A percentile compares a stretch with the other conserved stretches of the same genome.
These are phyloP conservation scores for Nibea albiflora DNA, from an alignment of 2,113 vertebrate species.

Conservation along the genomic window DNA sequence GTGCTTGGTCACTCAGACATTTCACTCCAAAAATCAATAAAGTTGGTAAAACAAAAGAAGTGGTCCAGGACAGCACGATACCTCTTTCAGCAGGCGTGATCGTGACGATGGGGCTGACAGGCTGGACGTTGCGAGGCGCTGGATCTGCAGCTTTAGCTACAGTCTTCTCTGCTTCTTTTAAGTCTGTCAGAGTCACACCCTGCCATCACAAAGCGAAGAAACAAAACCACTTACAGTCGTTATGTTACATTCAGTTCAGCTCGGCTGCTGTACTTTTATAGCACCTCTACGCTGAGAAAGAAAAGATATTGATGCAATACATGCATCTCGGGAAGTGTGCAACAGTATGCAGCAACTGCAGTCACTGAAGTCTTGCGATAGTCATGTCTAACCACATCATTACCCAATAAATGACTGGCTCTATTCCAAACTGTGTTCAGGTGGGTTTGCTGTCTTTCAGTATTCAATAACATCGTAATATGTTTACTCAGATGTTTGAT, in stretches of 20 bases:
- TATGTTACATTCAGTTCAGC: neutral
- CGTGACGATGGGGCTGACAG: constrained; percentile 83
- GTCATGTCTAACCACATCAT: neutral
- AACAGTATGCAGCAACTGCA: accelerated
- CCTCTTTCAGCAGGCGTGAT: constrained; percentile 83
- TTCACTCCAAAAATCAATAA: neutral
- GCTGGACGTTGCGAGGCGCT: constrained; percentile 75
- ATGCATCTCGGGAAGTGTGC: neutral
- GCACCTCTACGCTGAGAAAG: neutral
- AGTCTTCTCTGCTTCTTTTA: constrained; percentile 91
- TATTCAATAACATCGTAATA: neutral
- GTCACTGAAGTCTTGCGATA: neutral
- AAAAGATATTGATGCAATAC: neutral
- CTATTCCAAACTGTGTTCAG: neutral
- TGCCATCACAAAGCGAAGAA: constrained; percentile 58
- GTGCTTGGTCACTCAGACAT: neutral
- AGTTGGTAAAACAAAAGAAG: neutral
- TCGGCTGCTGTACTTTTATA: too few species aligned
- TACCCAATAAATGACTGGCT: neutral
- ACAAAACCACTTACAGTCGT: neutral
- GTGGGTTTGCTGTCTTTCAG: neutral
- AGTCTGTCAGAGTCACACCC: constrained; percentile 92
- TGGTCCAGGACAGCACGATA: constrained; percentile 23
- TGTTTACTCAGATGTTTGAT: constrained; percentile 8
- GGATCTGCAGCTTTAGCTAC: constrained; percentile 70